Percentiles rank a stretch among this genome's conserved stretches.
These are phyloP conservation scores for Ictalurus furcatus DNA, from an alignment of 2,113 vertebrate genomes.

Conservation along the genomic window DNA sequence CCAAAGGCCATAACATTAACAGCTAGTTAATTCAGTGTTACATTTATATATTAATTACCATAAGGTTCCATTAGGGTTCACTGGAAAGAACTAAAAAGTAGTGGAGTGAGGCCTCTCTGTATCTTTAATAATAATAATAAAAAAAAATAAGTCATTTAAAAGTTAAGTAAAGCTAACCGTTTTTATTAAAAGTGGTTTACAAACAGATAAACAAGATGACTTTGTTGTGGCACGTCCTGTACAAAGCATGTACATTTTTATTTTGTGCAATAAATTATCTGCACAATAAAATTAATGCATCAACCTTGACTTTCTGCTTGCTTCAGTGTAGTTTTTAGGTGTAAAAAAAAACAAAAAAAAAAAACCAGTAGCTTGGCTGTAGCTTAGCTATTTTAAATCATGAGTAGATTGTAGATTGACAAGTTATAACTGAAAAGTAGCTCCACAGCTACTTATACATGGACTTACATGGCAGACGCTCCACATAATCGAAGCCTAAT, in stretches of 20 bases:
- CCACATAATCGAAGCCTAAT: too few species aligned
- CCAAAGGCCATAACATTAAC: not conserved
- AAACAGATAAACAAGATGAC: not conserved
- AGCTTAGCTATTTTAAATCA: not conserved
- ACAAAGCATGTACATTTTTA: not conserved
- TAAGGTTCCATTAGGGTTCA: not conserved
- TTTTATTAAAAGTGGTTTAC: not conserved
- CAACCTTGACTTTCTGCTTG: not conserved
- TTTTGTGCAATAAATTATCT: not conserved
- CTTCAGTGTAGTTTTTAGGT: not conserved
- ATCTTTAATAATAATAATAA: not conserved
- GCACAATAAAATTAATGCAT: not conserved
- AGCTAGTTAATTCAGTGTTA: not conserved
- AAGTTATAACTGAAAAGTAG: too few species aligned
- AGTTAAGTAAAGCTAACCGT: not conserved
- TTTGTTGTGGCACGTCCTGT: not conserved
- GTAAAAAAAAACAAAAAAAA: not conserved
- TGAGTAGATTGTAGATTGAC: too few species aligned
- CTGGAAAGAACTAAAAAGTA: too few species aligned
- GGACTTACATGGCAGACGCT: too few species aligned
- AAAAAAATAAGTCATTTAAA: not conserved
- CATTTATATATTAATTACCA: not conserved
- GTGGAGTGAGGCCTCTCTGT: not conserved
- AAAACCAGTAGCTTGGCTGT: not conserved
- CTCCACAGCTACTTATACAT: too few species aligned